Evolutionary conservation across 2,113 vertebrate species (phyloP).

Genomic region (Laterallus jamaicensis): DNA sequence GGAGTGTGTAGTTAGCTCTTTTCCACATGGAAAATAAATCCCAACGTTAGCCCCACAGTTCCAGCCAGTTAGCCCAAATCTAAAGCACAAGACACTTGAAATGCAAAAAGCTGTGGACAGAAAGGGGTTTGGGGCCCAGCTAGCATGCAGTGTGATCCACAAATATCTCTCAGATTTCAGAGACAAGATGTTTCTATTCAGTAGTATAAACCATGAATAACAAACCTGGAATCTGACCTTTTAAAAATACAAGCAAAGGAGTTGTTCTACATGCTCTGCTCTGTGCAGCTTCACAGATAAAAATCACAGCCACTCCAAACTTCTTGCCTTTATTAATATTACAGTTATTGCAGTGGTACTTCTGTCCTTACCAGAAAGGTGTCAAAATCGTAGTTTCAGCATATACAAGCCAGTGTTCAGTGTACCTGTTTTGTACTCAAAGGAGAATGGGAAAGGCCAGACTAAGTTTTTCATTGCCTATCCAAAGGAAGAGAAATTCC

Average conservation of each 20-base stretch:
- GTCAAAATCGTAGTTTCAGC: neutral
- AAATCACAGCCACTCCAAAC: slow-evolving; percentile 19
- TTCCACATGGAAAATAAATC: neutral
- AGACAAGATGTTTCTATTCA: slow-evolving; percentile 3
- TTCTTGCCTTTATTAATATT: slow-evolving; percentile 45
- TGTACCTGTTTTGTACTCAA: neutral
- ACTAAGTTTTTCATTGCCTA: neutral
- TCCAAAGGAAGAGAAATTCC: neutral
- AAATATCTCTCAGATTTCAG: neutral
- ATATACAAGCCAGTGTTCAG: neutral
- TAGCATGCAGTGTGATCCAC: neutral
- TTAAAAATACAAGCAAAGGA: slow-evolving; percentile 57
- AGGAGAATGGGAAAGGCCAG: neutral
- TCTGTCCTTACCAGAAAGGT: neutral
- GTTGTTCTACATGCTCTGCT: slow-evolving; percentile 28
- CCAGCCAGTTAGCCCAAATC: neutral
- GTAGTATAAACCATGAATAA: slow-evolving; percentile 52
- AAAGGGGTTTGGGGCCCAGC: neutral
- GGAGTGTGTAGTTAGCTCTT: neutral
- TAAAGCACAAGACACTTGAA: neutral
- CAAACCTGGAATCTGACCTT: slow-evolving; percentile 56
- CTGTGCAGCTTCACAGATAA: slow-evolving; percentile 44
- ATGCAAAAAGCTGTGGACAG: neutral
- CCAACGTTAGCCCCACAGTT: neutral
- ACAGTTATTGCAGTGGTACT: slow-evolving; percentile 6